Conservation (phyloP, 92 coral and sea anemone genomes). For the Micromussa lordhowensis region DNA sequence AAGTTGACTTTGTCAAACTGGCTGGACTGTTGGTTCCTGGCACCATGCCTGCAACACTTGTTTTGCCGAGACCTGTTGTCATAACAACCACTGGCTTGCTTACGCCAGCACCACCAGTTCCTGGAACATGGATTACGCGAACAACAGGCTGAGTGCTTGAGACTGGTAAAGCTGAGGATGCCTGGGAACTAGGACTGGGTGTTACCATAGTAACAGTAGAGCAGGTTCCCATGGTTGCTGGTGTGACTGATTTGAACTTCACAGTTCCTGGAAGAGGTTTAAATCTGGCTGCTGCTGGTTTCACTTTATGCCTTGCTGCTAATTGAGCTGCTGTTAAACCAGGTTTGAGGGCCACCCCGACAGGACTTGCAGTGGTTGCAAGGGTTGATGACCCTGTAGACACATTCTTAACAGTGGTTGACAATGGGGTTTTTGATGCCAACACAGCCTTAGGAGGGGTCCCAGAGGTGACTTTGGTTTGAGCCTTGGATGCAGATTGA, state of each 20-base stretch:
- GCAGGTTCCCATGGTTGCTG: slow-evolving; percentile 81
- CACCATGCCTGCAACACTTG: slow-evolving; percentile 52
- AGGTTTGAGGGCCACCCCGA: slow-evolving; percentile 36
- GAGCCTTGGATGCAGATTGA: slow-evolving; percentile 75
- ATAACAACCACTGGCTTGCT: slow-evolving; percentile 80
- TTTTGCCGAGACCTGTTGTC: slow-evolving; percentile 71
- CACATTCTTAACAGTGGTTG: slow-evolving; percentile 31
- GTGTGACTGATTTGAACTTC: slow-evolving; percentile 84
- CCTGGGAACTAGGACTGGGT: slow-evolving; percentile 76
- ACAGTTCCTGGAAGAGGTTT: slow-evolving; percentile 92
- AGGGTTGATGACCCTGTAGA: slow-evolving; percentile 57
- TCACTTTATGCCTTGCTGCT: slow-evolving; percentile 77
- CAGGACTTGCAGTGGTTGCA: slow-evolving; percentile 36
- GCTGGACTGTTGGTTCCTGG: slow-evolving; percentile 47
- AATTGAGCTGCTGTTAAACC: slow-evolving; percentile 76
- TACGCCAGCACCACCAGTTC: slow-evolving; percentile 71
- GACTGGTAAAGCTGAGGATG: slow-evolving; percentile 46
- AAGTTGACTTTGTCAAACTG: slow-evolving; percentile 23
- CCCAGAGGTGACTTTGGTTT: slow-evolving; percentile 69
- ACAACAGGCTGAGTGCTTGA: slow-evolving; percentile 80
- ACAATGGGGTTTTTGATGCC: slow-evolving; percentile 78
- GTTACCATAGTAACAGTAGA: slow-evolving; percentile 90
- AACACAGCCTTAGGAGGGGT: slow-evolving; percentile 72
- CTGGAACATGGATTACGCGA: slow-evolving; percentile 87
- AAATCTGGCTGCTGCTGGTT: slow-evolving; percentile 79